A percentile compares a stretch with the other conserved stretches of the same genome.
phyloP scores from a whole-genome alignment of 2,113 vertebrate species.

The Callipepla californica region DNA sequence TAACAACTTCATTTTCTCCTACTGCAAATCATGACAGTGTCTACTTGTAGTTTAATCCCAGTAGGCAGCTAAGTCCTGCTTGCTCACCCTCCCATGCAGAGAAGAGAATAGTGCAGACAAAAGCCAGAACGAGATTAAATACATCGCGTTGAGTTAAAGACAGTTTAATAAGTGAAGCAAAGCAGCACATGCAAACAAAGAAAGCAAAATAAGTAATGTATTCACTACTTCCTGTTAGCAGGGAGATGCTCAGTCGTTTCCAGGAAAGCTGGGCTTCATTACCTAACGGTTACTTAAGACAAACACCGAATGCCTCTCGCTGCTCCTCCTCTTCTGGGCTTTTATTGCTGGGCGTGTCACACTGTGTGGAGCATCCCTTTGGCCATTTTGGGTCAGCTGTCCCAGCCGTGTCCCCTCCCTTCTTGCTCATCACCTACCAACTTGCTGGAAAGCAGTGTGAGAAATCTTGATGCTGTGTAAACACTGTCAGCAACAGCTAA shows the following conservation, averaged over 20 bases:
- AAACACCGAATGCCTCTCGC: accelerated
- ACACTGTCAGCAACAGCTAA: neutral
- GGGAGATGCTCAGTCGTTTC: neutral
- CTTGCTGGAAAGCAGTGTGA: neutral
- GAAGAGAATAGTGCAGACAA: neutral
- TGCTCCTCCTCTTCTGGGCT: neutral
- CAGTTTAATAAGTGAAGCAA: neutral
- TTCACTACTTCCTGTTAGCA: neutral
- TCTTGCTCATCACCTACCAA: neutral
- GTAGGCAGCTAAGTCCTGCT: neutral
- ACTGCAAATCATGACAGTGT: neutral
- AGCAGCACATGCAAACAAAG: neutral
- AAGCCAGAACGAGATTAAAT: neutral
- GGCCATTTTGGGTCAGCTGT: neutral
- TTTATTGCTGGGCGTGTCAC: neutral
- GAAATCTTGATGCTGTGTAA: neutral
- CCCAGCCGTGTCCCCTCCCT: neutral
- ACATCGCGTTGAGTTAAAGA: neutral
- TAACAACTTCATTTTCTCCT: neutral
- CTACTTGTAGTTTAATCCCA: neutral
- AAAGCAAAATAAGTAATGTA: neutral
- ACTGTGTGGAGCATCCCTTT: neutral
- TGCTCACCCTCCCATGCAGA: neutral
- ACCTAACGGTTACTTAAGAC: neutral
- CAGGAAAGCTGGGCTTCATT: neutral